These are phyloP conservation scores for Chionis minor DNA, from an alignment of 2,113 vertebrate genomes.

Conservation along the genomic window DNA sequence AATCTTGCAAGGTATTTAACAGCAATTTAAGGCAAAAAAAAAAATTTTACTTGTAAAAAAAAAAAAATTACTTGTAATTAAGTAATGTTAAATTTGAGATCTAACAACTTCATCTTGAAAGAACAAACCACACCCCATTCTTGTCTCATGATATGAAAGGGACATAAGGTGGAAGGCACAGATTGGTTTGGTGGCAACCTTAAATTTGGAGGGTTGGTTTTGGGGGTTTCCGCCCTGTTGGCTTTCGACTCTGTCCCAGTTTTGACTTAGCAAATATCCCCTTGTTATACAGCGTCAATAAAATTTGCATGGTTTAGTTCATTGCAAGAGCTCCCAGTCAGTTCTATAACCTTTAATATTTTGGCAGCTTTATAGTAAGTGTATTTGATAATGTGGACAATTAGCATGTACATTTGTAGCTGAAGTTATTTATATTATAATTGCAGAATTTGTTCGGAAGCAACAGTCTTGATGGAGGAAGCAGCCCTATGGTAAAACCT, in stretches of 20 bases:
- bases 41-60: no score
- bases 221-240: neutral
- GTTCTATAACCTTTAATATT: neutral
- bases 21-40: neutral
- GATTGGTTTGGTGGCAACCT: neutral
- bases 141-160: neutral
- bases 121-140: neutral
- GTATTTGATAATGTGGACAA: neutral
- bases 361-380: neutral
- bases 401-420: neutral
- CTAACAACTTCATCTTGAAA: neutral
- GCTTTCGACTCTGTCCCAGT: neutral
- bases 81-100: conserved; percentile 1
- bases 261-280: neutral
- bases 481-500: conserved; percentile 92
- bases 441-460: conserved; percentile 80
- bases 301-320: conserved; percentile 23
- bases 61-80: no score
- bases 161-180: neutral
- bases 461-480: conserved; percentile 86
- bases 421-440: conserved; percentile 14
- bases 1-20: neutral
- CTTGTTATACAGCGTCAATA: neutral
- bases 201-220: neutral
- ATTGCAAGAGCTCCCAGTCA: neutral